phyloP scores from a whole-genome alignment of 2,113 vertebrate genomes.

The Xenotilapia caudafasciata region DNA sequence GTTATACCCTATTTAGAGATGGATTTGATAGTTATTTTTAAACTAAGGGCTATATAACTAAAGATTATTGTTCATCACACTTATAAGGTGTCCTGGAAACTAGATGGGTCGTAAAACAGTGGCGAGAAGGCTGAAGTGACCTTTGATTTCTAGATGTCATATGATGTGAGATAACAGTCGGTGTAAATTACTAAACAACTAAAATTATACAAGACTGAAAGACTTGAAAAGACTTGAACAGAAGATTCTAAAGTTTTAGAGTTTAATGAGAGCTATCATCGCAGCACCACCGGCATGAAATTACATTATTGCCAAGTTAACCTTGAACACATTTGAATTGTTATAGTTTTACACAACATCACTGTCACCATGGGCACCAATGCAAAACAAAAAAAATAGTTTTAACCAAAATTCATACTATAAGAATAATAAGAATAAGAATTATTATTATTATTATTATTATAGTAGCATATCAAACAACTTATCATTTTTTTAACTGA shows the following conservation, averaged over 20 bases:
- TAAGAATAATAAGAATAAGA: neutral
- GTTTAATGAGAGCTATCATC: neutral
- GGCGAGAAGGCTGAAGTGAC: neutral
- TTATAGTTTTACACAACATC: neutral
- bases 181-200: neutral
- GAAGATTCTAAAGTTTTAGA: neutral
- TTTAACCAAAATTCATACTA: neutral
- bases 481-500: neutral
- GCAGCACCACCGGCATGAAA: neutral
- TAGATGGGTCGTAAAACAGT: neutral
- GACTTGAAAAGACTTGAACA: neutral
- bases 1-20: neutral
- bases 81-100: neutral
- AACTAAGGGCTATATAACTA: neutral
- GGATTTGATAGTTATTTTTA: neutral
- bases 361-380: neutral
- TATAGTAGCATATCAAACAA: neutral
- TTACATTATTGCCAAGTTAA: neutral
- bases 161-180: neutral
- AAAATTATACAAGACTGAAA: neutral
- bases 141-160: neutral
- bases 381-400: neutral
- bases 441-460: neutral
- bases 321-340: neutral
- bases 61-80: rapidly evolving